phyloP scores from a whole-genome alignment of 2,888 invertebrate species.

The Trachelus troglodyta region DNA sequence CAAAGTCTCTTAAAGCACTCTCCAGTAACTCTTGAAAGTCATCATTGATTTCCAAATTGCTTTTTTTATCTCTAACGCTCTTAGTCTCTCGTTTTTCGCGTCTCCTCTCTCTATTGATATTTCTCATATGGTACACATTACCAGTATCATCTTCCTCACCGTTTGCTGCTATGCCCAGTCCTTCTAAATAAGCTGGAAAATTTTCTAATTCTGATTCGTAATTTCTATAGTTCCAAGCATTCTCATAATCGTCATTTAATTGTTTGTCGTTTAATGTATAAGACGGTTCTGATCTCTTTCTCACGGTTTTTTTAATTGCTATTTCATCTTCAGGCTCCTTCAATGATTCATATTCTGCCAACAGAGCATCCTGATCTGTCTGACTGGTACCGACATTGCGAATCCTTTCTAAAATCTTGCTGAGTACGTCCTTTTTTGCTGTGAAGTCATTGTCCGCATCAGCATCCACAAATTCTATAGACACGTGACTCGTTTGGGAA shows the following conservation, averaged over 20 bases:
- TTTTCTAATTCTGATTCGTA: background rate
- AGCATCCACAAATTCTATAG: background rate
- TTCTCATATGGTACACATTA: conserved; percentile 2
- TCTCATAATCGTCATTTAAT: conserved; percentile 17
- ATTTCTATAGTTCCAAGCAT: background rate
- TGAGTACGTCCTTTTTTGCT: background rate
- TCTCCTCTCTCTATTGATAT: conserved; percentile 1
- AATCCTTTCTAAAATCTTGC: background rate
- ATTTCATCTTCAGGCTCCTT: conserved; percentile 4
- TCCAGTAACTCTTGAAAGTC: background rate
- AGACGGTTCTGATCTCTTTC: conserved; percentile 25
- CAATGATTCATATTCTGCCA: background rate
- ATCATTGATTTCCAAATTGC: conserved; percentile 13
- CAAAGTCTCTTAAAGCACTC: background rate
- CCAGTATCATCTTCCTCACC: conserved; percentile 7
- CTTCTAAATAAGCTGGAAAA: background rate
- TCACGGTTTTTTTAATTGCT: background rate
- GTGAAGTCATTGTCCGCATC: background rate
- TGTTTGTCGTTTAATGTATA: background rate
- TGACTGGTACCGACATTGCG: background rate
- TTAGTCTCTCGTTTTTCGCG: background rate
- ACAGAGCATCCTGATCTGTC: background rate
- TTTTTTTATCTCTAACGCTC: background rate
- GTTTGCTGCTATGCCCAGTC: background rate
- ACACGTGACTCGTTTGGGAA: background rate